A percentile compares a stretch with the other conserved stretches of the same genome.
Evolutionary conservation across 2,113 vertebrate genomes (phyloP).

Genomic region (Calypte anna): DNA sequence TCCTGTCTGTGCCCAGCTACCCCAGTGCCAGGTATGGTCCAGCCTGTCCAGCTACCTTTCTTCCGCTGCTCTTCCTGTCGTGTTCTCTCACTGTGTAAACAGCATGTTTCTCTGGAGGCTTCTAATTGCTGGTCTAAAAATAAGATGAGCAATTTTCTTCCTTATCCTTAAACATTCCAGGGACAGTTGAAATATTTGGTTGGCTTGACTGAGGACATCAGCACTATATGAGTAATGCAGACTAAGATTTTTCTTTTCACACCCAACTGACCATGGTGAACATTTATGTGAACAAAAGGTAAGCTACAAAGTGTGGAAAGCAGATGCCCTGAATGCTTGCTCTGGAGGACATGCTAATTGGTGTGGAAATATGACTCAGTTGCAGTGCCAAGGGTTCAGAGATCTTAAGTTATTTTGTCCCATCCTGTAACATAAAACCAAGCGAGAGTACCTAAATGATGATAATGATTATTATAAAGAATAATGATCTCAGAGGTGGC

Average conservation of each 20-base stretch:
- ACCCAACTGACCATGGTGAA: neutral
- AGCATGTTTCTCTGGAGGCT: neutral
- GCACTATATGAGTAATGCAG: neutral
- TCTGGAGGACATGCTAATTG: neutral
- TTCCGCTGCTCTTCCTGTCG: neutral
- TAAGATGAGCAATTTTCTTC: neutral
- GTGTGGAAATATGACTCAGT: neutral
- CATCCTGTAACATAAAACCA: neutral
- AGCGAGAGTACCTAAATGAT: neutral
- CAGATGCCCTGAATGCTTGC: neutral
- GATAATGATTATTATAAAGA: neutral
- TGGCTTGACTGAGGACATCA: neutral
- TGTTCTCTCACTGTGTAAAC: fast-evolving
- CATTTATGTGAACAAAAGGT: neutral
- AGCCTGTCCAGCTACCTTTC: neutral
- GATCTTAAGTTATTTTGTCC: neutral
- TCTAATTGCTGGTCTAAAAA: neutral
- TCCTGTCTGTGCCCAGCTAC: neutral
- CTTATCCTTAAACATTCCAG: neutral
- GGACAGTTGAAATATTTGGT: neutral
- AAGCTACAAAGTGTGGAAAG: neutral
- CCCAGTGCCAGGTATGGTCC: fast-evolving
- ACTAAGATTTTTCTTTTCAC: neutral
- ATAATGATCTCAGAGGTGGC: too few relatives aligned
- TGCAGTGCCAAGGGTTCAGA: neutral